Conservation (phyloP, 2,888 invertebrate genomes). For the Drosophila infuscata region DNA sequence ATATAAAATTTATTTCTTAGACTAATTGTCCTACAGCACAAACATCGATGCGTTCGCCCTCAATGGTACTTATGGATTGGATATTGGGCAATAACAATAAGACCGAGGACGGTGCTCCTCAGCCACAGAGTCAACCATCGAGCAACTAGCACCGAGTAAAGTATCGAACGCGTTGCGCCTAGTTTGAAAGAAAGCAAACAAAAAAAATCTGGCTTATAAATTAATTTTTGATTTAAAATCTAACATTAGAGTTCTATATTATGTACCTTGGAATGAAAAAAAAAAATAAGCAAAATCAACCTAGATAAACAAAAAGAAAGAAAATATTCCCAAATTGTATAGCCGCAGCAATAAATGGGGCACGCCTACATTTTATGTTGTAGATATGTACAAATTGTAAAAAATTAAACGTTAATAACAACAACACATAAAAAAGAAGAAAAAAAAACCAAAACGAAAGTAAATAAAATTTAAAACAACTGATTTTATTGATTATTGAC, state of each 20-base stretch:
- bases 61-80: constrained; percentile 92
- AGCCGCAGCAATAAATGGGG: constrained; percentile 27
- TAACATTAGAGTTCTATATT: constrained; percentile 61
- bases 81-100: constrained; percentile 88
- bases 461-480: constrained; percentile 36
- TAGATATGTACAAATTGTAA: constrained; percentile 77
- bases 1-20: background rate
- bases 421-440: constrained; percentile 11
- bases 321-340: constrained; percentile 49
- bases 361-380: constrained; percentile 67
- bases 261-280: constrained; percentile 64
- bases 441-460: constrained; percentile 37
- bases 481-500: background rate
- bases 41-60: constrained; percentile 91
- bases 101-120: constrained; percentile 48
- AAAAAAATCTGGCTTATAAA: constrained; percentile 21
- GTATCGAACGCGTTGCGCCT: constrained; percentile 3
- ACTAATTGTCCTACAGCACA: constrained; percentile 87
- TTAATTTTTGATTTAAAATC: constrained; percentile 31
- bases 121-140: constrained; percentile 11
- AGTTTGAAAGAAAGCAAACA: constrained; percentile 8
- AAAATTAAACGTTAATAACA: constrained; percentile 37
- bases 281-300: constrained; percentile 6
- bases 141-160: constrained; percentile 22
- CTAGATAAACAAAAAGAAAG: constrained; percentile 5